phyloP scores from a whole-genome alignment of 2,797 vertebrate genomes.

The Lepilemur septentrionalis region DNA sequence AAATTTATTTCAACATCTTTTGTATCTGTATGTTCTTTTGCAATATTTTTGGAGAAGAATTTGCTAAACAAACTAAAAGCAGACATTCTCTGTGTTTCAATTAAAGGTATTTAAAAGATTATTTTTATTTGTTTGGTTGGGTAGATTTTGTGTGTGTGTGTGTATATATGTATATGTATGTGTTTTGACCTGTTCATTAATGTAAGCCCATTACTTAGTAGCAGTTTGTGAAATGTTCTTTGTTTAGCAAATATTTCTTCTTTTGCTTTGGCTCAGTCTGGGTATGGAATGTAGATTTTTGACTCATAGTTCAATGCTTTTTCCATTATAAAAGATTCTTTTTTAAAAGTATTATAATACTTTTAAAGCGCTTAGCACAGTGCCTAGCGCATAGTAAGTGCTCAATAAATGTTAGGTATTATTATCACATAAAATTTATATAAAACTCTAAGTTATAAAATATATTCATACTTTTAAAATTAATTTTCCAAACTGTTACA shows the following conservation, averaged over 20 bases:
- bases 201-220: conserved; percentile 16
- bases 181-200: not conserved
- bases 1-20: conserved; percentile 22
- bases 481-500: conserved; percentile 42
- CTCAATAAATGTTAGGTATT: conserved; percentile 77
- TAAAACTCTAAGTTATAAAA: conserved; percentile 52
- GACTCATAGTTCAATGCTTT: conserved; percentile 29
- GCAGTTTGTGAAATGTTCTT: conserved; percentile 33
- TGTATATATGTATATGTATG: not conserved
- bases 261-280: conserved; percentile 40
- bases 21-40: not conserved
- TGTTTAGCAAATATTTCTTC: conserved; percentile 62
- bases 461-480: conserved; percentile 19
- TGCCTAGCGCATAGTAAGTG: conserved; percentile 76
- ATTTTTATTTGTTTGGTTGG: not conserved
- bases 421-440: conserved; percentile 21
- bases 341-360: conserved; percentile 31
- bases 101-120: conserved; percentile 15
- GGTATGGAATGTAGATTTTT: conserved; percentile 43
- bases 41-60: conserved; percentile 47
- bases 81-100: not conserved
- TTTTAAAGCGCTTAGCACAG: conserved; percentile 66
- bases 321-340: conserved; percentile 15
- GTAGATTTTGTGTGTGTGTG: not conserved
- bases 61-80: conserved; percentile 59